These are phyloP conservation scores for Pelvicachromis taeniatus DNA, from an alignment of 2,113 vertebrate species.

Conservation along the genomic window DNA sequence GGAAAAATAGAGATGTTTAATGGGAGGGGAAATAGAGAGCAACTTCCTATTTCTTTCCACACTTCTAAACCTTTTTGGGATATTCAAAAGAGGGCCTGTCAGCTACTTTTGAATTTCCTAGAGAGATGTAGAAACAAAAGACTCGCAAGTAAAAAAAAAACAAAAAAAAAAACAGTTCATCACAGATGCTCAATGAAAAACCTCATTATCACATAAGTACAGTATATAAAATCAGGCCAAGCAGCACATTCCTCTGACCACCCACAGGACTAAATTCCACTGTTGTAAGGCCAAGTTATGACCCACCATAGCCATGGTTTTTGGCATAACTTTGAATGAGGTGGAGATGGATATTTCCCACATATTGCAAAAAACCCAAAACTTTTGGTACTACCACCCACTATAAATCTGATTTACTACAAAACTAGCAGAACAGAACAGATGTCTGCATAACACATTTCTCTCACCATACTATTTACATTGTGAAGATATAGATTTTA, in stretches of 20 bases:
- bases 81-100: conserved; percentile 1
- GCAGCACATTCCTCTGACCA: conserved; percentile 29
- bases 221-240: not conserved
- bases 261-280: conserved; percentile 29
- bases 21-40: not conserved
- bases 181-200: not conserved
- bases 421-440: not conserved
- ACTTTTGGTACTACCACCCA: not conserved
- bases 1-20: not conserved
- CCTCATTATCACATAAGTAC: not conserved
- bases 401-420: not conserved
- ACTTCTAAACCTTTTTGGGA: conserved; percentile 24
- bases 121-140: not conserved
- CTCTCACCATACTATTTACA: too few relatives aligned
- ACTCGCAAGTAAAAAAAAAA: not conserved
- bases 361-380: not conserved
- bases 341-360: not conserved
- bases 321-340: not conserved
- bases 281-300: not conserved
- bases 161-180: not conserved
- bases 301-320: not conserved
- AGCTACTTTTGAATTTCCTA: not conserved
- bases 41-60: conserved; percentile 30
- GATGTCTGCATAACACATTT: not conserved
- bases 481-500: not conserved